Evolutionary conservation across 2,888 invertebrate species (phyloP), one percentile per base, ranked within the genome.

Genomic region (Stenichneumon culpator): DNA sequence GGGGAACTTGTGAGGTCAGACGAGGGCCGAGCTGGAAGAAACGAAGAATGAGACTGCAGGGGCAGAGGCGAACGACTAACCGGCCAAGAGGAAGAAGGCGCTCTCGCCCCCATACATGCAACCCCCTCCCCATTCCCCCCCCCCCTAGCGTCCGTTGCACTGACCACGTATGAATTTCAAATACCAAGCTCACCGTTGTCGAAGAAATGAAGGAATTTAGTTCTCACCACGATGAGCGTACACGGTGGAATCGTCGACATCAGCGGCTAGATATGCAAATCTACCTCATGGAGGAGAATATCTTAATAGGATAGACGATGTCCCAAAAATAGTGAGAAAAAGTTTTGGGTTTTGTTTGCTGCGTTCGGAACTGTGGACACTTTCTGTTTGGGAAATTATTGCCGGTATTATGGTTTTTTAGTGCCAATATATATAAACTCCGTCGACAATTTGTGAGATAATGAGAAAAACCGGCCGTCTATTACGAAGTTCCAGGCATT

Each of bases 1-100:
- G 80, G 78, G 81, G 82, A 84, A 83, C 32, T 50, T 74, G 69
- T 81, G 79, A 87, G 87, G 86, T 87, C 85, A 84, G 80, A 73
- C 84, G 60, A 74, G 78, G 83, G 83, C 80, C 70, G 72, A 39
- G 84, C 44, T 74, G 81, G 60, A 60, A 36, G 75, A 75, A 63
- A 50, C 36, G 69, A 60, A 67, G 72, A 80, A 50, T 52, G 19
- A 63, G 50, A 14, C 22, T 22, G 65, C 44, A 72, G 28, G 25
- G 70, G 52, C 72, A n/a, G 50, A 54, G 54, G 70, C 63, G 60
- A 74, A 82, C 63, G 50, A 75, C 75, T 75, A 72, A 82, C 54
- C 75, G 63, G 54, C 57, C 74, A 57, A 44, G 65, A 57, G 32
- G 28, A 78, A 68, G 54, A 68, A 44, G 28, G 14, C 14, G 63